Base-by-base conservation (phyloP, 2,888 invertebrate genomes). In the Imbricaverruca yamaguchii region DNA sequence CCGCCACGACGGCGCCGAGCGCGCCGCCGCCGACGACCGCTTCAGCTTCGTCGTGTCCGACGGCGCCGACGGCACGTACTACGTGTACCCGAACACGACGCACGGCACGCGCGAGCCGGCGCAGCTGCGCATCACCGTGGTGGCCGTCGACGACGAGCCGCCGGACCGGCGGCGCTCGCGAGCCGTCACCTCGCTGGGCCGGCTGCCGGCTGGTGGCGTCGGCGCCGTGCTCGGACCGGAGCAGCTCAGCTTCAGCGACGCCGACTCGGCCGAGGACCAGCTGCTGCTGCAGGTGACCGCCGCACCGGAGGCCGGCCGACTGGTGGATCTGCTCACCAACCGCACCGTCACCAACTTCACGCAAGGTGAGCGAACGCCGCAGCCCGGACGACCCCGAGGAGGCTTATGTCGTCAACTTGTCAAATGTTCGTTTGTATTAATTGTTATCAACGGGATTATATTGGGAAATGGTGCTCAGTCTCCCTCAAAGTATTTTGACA, bases 1-100 rank as follows among this genome's bases (percentile, higher is more conserved):
- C 83, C 86, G 86, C 55, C 88, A 88, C 84, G 87, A 87, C 82
- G 87, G 87, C n/a, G 85, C 86, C 0, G 87, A 87, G 82, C 53
- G 18, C 21, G 86, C 87, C 0, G 74, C 83, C 9, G 83, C 84
- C 9, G 87, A 88, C 83, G 85, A 85, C 79, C 39, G 39, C 39
- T 87, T 88, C 83, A 85, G 85, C 2, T 85, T 87, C 82, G 85
- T 85, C 8, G 85, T 87, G 2, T 85, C 86, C 0, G 88, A 87
- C 83, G 87, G 87, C 53, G 86, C 86, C 0, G 87, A 87, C 83
- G 82, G 84, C 0, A 85, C 86, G 79, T 88, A 87, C 84, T 87
- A 85, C 81, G 85, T 87, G 12, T 85, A 86, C 80, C 86, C 86
- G 0, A 85, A 87, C n/a, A 85, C 85, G 7, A 83, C 84, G n/a